Conservation (phyloP, 2,888 invertebrate species). For the Eupithecia abbreviata region DNA sequence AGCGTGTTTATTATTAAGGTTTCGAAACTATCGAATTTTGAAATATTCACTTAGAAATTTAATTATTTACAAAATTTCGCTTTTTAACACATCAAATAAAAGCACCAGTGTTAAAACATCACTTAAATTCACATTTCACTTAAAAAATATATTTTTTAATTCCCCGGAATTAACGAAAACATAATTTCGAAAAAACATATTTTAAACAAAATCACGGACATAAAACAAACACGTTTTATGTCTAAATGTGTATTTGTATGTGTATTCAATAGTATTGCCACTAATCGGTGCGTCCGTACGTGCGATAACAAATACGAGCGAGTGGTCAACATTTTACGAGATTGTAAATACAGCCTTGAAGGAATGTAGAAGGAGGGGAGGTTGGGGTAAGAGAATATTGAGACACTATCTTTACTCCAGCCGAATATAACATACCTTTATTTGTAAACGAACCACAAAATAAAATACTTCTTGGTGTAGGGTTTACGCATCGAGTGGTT, state of each 20-base stretch:
- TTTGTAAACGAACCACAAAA: neutral
- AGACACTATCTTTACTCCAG: neutral
- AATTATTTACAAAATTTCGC: neutral
- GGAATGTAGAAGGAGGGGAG: neutral
- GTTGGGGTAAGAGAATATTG: neutral
- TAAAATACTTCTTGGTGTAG: no score
- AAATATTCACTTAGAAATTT: neutral
- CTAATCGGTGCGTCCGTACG: neutral
- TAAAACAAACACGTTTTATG: neutral
- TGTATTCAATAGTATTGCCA: neutral
- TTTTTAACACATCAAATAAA: neutral
- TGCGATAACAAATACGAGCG: conserved; percentile 32
- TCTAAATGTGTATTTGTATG: neutral
- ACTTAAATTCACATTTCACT: neutral
- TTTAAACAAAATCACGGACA: neutral
- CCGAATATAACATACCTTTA: no score
- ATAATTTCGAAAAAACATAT: neutral
- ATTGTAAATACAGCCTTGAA: conserved; percentile 33
- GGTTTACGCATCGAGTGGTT: no score
- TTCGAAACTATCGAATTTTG: neutral
- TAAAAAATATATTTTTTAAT: neutral
- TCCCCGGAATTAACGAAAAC: neutral
- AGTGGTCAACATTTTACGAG: conserved; percentile 39
- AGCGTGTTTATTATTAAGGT: neutral
- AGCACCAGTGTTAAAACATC: neutral